Percentiles rank a stretch among this genome's conserved stretches.
phyloP scores from a whole-genome alignment of 2,113 vertebrate species.

The human region DNA sequence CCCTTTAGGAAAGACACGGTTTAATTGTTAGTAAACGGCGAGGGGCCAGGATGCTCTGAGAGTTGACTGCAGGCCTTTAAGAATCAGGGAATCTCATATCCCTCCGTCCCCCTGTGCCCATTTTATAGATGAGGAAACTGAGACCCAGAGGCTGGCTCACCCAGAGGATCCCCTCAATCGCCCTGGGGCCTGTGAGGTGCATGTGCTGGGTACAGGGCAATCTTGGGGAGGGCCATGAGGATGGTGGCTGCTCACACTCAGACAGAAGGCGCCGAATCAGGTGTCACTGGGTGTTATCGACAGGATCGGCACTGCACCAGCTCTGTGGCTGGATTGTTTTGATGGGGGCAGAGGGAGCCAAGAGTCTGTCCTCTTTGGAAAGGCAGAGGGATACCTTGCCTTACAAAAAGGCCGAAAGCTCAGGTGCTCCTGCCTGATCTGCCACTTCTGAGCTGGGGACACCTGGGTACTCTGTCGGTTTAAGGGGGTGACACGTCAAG shows the following conservation, averaged over 20 bases:
- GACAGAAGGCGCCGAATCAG: constrained; percentile 61
- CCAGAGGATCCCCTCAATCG: not conserved
- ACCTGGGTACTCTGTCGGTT: not conserved
- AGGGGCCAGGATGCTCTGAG: not conserved
- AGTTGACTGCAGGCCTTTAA: not conserved
- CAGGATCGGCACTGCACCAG: not conserved
- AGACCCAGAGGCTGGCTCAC: not conserved
- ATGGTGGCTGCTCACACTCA: constrained; percentile 39
- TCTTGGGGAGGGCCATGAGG: not conserved
- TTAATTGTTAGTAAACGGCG: not conserved
- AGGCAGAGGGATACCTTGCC: not conserved
- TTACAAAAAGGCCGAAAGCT: not conserved
- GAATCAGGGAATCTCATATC: not conserved
- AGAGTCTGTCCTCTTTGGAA: constrained; percentile 57
- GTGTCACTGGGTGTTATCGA: constrained; percentile 47
- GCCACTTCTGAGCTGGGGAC: not conserved
- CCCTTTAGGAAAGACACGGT: not conserved
- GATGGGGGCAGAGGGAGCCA: not conserved
- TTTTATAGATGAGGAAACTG: constrained; percentile 44
- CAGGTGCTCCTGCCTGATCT: not conserved
- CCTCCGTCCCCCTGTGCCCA: not conserved
- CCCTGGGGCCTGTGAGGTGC: not conserved
- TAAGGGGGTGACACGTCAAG: not conserved
- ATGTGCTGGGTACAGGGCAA: not conserved
- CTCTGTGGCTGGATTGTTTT: constrained; percentile 68